Evolutionary conservation across 1,140 invertebrate species (phyloP).

Genomic region (Nephotettix cincticeps): DNA sequence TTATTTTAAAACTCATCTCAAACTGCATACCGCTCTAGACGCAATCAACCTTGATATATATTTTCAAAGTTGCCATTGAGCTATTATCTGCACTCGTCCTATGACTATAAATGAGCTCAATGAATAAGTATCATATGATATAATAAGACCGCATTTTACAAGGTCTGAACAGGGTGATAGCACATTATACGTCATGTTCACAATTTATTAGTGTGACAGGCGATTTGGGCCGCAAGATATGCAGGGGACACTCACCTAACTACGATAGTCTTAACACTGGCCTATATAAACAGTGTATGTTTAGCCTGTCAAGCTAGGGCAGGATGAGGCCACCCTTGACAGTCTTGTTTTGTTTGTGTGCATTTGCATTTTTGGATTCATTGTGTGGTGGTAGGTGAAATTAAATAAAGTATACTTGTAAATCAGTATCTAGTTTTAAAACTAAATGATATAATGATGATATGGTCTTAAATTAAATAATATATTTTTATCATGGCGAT

Average conservation of each 20-base stretch:
- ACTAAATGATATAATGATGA: neutral
- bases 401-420: neutral
- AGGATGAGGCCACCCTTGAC: neutral
- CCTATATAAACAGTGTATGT: conserved; percentile 13
- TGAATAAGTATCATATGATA: neutral
- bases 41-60: too few species aligned
- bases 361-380: neutral
- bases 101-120: conserved; percentile 9
- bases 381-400: neutral
- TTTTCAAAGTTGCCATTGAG: too few species aligned
- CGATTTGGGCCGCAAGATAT: neutral
- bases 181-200: conserved; percentile 9
- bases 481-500: neutral
- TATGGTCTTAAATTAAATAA: neutral
- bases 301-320: neutral
- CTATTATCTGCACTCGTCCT: too few species aligned
- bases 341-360: neutral
- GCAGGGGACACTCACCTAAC: conserved; percentile 3
- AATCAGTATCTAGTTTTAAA: neutral
- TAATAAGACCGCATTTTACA: neutral
- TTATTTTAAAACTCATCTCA: too few species aligned
- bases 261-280: neutral
- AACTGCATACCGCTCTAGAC: too few species aligned
- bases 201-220: conserved; percentile 17
- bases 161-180: neutral